Base-by-base conservation (phyloP, 2,797 vertebrate species). In the Enteromius argenteus region DNA sequence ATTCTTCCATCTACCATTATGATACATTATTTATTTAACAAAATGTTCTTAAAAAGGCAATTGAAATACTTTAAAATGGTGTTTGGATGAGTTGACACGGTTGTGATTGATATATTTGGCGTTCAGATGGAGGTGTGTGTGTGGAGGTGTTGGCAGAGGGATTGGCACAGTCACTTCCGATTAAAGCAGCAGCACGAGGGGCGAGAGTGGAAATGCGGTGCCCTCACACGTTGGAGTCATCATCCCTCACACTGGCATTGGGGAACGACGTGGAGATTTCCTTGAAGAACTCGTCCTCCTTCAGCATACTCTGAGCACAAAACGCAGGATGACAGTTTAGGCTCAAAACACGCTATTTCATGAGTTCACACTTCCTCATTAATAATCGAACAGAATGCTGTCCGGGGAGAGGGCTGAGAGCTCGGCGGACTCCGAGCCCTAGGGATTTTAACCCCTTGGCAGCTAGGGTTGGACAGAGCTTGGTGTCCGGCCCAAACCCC, bases 221-320 rank as follows among this genome's bases (percentile, higher is more conserved):
- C 2, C 27, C 91, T 99, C 96, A 99, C 88, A 97, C 95, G 0
- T 95, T 98, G 21, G 96, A 98, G 89, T 99, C 97, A 60, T 98
- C 97, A 0, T 99, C 97, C 15, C 96, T 97, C 39, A 97, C 92
- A 60, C 96, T 98, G 93, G 93, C 92, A 87, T 96, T 97, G 0
- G 97, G 97, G 1, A 97, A 99, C 81, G 96, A 81, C 30, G 95
- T 92, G 0, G 96, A 95, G 81, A 95, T 92, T 90, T 97, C 97
- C 88, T 95, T 97, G 90, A 99, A 99, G 94, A 99, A 95, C 81
- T 98, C 97, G 0, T 99, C 98, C 51, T 99, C 97, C 91, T 99
- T 99, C 78, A 99, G 86, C 98, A 98, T 99, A 93, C 98, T 98
- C 98, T 99, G 90, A 91, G 88, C 51, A 81, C 15, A 78, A 67